Evolutionary conservation across 2,113 vertebrate species (phyloP).

Genomic region (Cheirogaleus medius): DNA sequence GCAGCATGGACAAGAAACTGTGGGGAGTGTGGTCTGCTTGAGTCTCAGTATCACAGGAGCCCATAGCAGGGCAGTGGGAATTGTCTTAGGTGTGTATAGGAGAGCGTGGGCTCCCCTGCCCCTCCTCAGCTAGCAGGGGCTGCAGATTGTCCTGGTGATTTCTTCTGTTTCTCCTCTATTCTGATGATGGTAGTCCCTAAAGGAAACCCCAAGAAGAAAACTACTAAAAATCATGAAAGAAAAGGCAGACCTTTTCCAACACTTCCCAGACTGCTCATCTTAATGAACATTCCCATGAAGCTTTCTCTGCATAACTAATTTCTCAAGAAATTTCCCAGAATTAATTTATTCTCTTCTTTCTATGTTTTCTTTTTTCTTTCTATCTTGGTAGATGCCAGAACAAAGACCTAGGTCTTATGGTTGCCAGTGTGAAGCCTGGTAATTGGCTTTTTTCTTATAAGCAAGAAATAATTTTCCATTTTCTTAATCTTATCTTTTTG

Average conservation of each 20-base stretch:
- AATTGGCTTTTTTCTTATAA: slow-evolving; percentile 8
- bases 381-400: not conserved
- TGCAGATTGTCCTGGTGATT: too few relatives aligned
- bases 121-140: too few relatives aligned
- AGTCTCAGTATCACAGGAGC: too few relatives aligned
- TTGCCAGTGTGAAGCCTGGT: not conserved
- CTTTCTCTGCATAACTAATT: not conserved
- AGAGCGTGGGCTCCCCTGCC: too few relatives aligned
- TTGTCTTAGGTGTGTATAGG: too few relatives aligned
- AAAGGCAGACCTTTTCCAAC: not conserved
- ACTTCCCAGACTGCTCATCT: not conserved
- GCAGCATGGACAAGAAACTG: too few relatives aligned
- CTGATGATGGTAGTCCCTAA: not conserved
- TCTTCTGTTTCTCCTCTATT: not conserved
- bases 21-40: too few relatives aligned
- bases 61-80: too few relatives aligned
- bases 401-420: not conserved
- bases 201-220: not conserved
- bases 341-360: not conserved
- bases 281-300: not conserved
- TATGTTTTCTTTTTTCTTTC: not conserved
- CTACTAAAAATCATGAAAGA: not conserved
- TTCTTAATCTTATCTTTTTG: slow-evolving; percentile 21
- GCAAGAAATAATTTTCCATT: not conserved
- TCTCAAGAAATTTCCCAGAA: not conserved